Evolutionary conservation across 2,888 invertebrate species (phyloP), one percentile per base, ranked within the genome.

Genomic region (Lacanobia oleracea): DNA sequence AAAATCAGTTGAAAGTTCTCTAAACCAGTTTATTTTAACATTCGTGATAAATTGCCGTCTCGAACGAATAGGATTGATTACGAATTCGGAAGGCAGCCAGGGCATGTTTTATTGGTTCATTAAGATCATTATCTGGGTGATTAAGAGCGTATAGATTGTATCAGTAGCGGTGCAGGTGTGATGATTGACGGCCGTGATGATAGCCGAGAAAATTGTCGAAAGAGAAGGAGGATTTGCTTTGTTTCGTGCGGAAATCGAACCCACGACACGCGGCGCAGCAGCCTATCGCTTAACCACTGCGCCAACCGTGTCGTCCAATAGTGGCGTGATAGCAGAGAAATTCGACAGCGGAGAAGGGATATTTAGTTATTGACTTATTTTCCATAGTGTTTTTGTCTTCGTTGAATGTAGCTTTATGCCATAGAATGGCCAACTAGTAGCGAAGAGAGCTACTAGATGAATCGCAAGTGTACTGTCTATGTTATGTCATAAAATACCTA

Each of bases 61-160:
- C 10, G 5, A 67, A 23, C 51, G 51, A 53, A 73, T 54, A 40
- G 27, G 48, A 64, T 63, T 23, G 40, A 73, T 78, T 53, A 40
- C 40, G 54, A 48, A 61, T 79, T 67, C 51, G 64, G 64, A 48
- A 73, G 62, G 48, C 21, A 53, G n/a, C 9, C n/a, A 0, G 18
- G 37, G 21, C n/a, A 66, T 23, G 21, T 9, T 72, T 75, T 53
- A 77, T 62, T 72, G 40, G n/a, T 66, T 66, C 51, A 62, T 77
- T 77, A 66, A 59, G 43, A 59, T 53, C n/a, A 14, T 50, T 71
- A 72, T 76, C 72, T 60, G 61, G 21, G 64, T 64, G 37, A 77
- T 65, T 21, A 61, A 59, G 50, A 75, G 53, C 27, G 21, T 37
- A 51, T 48, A 53, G 27, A 40, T 59, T 40, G 37, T 48, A 12